Conservation (phyloP, 2,797 vertebrate genomes). For the Cirrhinus mrigala region DNA sequence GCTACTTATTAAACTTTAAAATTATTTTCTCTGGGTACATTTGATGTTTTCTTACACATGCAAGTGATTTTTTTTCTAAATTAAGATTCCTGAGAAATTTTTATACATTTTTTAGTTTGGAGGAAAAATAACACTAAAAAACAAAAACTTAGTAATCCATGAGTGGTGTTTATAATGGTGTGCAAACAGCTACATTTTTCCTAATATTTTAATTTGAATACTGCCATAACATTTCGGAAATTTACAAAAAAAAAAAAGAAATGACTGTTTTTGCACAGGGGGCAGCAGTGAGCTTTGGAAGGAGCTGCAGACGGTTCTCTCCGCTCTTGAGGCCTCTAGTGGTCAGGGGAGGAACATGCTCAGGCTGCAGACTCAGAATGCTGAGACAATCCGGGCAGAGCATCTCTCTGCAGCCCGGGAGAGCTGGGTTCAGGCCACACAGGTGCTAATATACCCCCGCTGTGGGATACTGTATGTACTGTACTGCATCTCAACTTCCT, state of each 20-base stretch:
- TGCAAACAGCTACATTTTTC: not conserved
- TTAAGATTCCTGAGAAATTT: not conserved
- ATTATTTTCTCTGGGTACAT: conserved; percentile 4
- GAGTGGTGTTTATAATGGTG: not conserved
- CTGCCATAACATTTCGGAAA: not conserved
- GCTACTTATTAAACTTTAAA: conserved; percentile 27
- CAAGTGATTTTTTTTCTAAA: not conserved
- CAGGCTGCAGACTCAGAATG: conserved; percentile 55
- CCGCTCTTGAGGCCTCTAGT: conserved; percentile 85
- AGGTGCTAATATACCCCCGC: conserved; percentile 69
- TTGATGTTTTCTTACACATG: not conserved
- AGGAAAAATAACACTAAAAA: not conserved
- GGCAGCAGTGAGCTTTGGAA: conserved; percentile 76
- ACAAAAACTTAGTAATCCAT: not conserved
- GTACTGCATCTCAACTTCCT: not conserved
- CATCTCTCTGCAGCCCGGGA: conserved; percentile 70
- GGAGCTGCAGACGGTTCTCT: conserved; percentile 82
- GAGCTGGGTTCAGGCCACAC: conserved; percentile 72
- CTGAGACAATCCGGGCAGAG: conserved; percentile 68
- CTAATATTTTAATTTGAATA: too few species aligned
- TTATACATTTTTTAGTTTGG: not conserved
- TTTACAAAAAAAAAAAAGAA: not conserved
- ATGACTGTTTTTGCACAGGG: conserved; percentile 51
- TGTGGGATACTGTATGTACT: not conserved
- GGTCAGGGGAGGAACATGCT: conserved; percentile 76